These are phyloP conservation scores for Coleophora deauratella DNA, from an alignment of 2,888 invertebrate genomes.

Conservation along the genomic window DNA sequence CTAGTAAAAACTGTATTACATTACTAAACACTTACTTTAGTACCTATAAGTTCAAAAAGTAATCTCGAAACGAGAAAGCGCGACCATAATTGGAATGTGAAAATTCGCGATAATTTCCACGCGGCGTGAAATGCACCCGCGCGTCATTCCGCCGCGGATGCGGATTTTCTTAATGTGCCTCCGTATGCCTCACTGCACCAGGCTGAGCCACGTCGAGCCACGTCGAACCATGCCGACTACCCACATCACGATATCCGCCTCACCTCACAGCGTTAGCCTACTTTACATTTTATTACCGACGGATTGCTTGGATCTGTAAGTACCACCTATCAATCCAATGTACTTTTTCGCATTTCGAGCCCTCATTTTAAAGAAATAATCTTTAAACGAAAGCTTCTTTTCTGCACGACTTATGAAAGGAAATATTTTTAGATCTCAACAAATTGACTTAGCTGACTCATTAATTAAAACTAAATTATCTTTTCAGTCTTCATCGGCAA, in stretches of 20 bases:
- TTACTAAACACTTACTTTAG: too few relatives aligned
- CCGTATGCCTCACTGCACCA: slow-evolving; percentile 9
- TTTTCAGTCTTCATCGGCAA: slow-evolving; percentile 2
- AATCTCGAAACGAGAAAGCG: too few relatives aligned
- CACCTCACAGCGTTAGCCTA: slow-evolving; percentile 3
- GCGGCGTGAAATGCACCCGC: slow-evolving; percentile 19
- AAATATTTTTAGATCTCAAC: neutral
- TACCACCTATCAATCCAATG: too few relatives aligned
- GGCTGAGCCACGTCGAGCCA: neutral
- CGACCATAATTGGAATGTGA: slow-evolving; percentile 25
- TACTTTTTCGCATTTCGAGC: too few relatives aligned
- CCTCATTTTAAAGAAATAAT: too few relatives aligned
- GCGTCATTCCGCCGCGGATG: slow-evolving; percentile 14
- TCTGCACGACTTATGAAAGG: neutral
- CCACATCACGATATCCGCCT: neutral
- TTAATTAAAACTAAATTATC: slow-evolving; percentile 6
- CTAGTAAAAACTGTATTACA: too few relatives aligned
- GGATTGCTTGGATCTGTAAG: neutral
- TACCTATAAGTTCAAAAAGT: too few relatives aligned
- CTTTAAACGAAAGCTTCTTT: too few relatives aligned
- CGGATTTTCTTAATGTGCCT: slow-evolving; percentile 21
- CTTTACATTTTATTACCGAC: slow-evolving; percentile 7
- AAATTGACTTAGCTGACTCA: slow-evolving; percentile 3
- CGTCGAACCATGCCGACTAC: neutral
- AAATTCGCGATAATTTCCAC: slow-evolving; percentile 23